phyloP scores from a whole-genome alignment of 1,140 invertebrate genomes.

The Phocides pigmalion region DNA sequence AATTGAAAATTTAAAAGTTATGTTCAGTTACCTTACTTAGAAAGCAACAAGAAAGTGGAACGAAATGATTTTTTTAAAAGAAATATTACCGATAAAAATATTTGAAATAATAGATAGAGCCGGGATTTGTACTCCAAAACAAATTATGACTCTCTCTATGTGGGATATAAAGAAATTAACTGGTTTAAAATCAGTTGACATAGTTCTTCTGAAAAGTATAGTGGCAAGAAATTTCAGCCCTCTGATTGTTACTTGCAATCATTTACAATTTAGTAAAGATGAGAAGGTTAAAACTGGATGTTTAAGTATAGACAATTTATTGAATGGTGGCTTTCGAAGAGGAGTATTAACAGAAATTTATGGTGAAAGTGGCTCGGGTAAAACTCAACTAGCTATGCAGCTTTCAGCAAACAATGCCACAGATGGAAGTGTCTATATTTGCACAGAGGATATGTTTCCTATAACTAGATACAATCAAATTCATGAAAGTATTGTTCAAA shows the following conservation, averaged over 20 bases:
- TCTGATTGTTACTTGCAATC: slow-evolving; percentile 37
- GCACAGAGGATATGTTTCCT: slow-evolving; percentile 74
- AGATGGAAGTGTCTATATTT: slow-evolving; percentile 62
- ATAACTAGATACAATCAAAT: slow-evolving; percentile 70
- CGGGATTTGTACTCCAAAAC: slow-evolving; percentile 56
- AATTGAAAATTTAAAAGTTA: too few species aligned
- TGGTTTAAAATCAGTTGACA: slow-evolving; percentile 58
- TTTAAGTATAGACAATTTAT: slow-evolving; percentile 84
- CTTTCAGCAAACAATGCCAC: slow-evolving; percentile 76
- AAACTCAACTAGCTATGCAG: slow-evolving; percentile 94
- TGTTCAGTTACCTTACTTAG: too few species aligned
- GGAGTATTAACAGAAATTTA: slow-evolving; percentile 92
- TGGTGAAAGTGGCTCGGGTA: slow-evolving; percentile 92
- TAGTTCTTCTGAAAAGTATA: slow-evolving; percentile 60
- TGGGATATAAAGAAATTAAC: slow-evolving; percentile 69
- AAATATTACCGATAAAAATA: slow-evolving; percentile 56
- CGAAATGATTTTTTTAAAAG: slow-evolving; percentile 48
- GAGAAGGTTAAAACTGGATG: slow-evolving; percentile 86
- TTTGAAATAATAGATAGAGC: slow-evolving; percentile 62
- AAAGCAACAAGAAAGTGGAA: too few species aligned
- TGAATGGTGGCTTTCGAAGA: slow-evolving; percentile 89
- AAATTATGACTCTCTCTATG: slow-evolving; percentile 60
- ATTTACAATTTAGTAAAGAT: slow-evolving; percentile 34
- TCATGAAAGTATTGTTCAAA: slow-evolving; percentile 37
- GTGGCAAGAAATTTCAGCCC: slow-evolving; percentile 48